Evolutionary conservation across 1,140 invertebrate species (phyloP).

Genomic region (Sminthurinus signatus): DNA sequence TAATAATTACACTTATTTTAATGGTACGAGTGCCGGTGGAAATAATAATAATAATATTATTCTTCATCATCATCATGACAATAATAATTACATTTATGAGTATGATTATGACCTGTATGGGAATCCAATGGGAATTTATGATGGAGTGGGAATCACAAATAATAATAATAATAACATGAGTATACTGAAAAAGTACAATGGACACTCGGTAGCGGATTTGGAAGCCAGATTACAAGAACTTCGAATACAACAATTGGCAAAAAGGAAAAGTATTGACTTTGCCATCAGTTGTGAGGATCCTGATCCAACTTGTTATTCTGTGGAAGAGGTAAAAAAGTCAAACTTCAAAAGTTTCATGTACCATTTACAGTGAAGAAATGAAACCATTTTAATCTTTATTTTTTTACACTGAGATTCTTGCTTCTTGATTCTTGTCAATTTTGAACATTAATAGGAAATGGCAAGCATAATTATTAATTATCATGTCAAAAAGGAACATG

Average conservation of each 20-base stretch:
- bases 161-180: too few relatives aligned
- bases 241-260: constrained; percentile 29
- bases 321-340: constrained; percentile 14
- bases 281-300: constrained; percentile 41
- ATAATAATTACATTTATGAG: neutral
- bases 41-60: neutral
- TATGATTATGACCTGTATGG: neutral
- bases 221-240: constrained; percentile 30
- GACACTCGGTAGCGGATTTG: constrained; percentile 33
- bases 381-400: too few relatives aligned
- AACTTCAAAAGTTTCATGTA: constrained; percentile 8
- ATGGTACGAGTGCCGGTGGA: neutral
- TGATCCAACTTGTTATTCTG: constrained; percentile 36
- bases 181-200: constrained; percentile 16
- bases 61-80: neutral
- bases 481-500: too few relatives aligned
- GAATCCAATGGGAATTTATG: neutral
- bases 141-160: neutral
- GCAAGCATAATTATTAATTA: too few relatives aligned
- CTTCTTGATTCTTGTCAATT: too few relatives aligned
- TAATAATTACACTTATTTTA: neutral
- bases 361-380: constrained; percentile 7
- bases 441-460: too few relatives aligned
- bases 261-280: constrained; percentile 40
- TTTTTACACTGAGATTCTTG: too few relatives aligned